A percentile compares a stretch with the other conserved stretches of the same genome.
These are phyloP conservation scores for Tonatia bakeri DNA, from an alignment of 2,113 vertebrate species.

Conservation along the genomic window DNA sequence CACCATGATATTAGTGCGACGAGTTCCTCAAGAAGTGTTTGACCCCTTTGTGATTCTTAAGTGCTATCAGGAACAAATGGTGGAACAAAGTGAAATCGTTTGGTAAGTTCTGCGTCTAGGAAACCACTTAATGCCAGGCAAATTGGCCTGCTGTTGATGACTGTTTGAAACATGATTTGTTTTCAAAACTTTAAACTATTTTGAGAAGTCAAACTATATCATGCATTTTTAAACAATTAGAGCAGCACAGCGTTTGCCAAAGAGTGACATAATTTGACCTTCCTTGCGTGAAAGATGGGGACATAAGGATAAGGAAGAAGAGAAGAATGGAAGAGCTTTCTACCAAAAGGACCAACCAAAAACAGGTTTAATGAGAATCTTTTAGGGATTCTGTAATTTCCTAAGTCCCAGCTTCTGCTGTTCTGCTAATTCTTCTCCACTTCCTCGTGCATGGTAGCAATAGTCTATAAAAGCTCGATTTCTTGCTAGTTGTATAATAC, in stretches of 20 bases:
- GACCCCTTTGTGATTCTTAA: constrained; percentile 1
- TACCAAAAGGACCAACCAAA: background rate
- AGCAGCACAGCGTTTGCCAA: constrained; percentile 19
- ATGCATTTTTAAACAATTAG: constrained; percentile 56
- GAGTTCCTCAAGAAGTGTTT: background rate
- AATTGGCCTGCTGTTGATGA: constrained; percentile 45
- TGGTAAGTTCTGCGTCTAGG: constrained; percentile 47
- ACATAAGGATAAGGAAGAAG: background rate
- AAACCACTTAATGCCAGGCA: constrained; percentile 55
- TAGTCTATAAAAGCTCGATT: background rate
- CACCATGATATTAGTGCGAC: background rate
- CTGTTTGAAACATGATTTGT: constrained; percentile 59
- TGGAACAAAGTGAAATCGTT: constrained; percentile 26
- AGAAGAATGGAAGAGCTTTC: background rate
- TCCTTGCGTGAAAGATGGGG: constrained; percentile 18
- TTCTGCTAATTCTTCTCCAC: background rate
- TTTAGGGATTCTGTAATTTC: background rate
- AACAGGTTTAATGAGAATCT: background rate
- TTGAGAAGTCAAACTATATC: constrained; percentile 62
- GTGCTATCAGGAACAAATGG: constrained; percentile 25
- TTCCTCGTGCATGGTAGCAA: background rate
- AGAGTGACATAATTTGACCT: constrained; percentile 57
- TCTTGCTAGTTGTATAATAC: background rate
- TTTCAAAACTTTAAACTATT: constrained; percentile 64
- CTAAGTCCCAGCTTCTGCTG: background rate